Percentiles rank a stretch among this genome's conserved stretches.
phyloP scores from a whole-genome alignment of 2,888 invertebrate species.

The Noctuana brunneofusca region DNA sequence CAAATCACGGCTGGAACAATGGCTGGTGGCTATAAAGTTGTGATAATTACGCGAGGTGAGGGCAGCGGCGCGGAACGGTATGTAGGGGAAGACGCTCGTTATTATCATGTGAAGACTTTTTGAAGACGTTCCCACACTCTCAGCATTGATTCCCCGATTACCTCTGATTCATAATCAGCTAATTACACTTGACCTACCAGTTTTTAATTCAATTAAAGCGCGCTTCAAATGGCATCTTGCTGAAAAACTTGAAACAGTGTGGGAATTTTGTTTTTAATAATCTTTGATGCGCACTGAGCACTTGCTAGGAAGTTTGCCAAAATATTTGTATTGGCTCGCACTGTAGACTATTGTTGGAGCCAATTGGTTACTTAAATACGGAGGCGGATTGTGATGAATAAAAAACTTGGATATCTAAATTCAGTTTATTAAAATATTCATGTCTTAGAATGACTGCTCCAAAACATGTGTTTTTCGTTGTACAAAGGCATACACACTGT shows the following conservation, averaged over 20 bases:
- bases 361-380: neutral
- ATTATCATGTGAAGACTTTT: slow-evolving; percentile 80
- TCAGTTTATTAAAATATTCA: slow-evolving; percentile 78
- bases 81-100: slow-evolving; percentile 70
- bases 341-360: neutral
- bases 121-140: slow-evolving; percentile 78
- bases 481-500: slow-evolving; percentile 38
- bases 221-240: slow-evolving; percentile 47
- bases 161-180: slow-evolving; percentile 76
- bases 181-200: slow-evolving; percentile 70
- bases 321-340: neutral
- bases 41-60: slow-evolving; percentile 79
- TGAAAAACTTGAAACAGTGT: slow-evolving; percentile 49
- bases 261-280: slow-evolving; percentile 46
- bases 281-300: neutral
- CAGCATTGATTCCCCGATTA: slow-evolving; percentile 76
- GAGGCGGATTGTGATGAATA: slow-evolving; percentile 18
- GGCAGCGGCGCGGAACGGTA: slow-evolving; percentile 73
- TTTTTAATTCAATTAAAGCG: slow-evolving; percentile 63
- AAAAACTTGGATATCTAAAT: slow-evolving; percentile 54
- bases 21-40: slow-evolving; percentile 71
- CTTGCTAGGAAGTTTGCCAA: slow-evolving; percentile 3
- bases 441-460: slow-evolving; percentile 69
- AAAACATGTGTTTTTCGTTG: slow-evolving; percentile 49
- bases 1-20: slow-evolving; percentile 74